Evolutionary conservation across 1,140 invertebrate species (phyloP).

Genomic region (Dreissena rostriformis): DNA sequence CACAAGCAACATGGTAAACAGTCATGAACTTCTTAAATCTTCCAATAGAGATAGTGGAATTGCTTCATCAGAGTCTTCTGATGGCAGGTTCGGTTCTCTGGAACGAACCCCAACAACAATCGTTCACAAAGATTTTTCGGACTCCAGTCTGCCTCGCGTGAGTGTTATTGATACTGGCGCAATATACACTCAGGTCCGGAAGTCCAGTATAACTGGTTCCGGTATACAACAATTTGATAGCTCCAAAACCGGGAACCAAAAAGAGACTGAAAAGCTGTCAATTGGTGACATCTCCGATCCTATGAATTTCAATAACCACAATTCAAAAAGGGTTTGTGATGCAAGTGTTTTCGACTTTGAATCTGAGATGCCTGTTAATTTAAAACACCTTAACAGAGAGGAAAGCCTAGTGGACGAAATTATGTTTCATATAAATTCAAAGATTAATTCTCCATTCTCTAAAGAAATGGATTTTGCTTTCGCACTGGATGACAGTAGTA

Average conservation of each 20-base stretch:
- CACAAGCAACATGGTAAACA: no score
- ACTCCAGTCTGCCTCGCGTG: slow-evolving; percentile 42
- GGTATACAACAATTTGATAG: background rate
- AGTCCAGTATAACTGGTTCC: slow-evolving; percentile 20
- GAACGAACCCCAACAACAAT: slow-evolving; percentile 10
- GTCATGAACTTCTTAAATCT: no score
- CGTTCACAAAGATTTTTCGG: slow-evolving; percentile 15
- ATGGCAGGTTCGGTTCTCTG: slow-evolving; percentile 28
- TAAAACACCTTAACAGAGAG: background rate
- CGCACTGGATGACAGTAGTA: no score
- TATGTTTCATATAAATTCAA: slow-evolving; percentile 35
- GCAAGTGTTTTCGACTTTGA: slow-evolving; percentile 30
- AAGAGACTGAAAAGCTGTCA: background rate
- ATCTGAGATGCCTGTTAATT: slow-evolving; percentile 15
- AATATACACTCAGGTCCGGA: slow-evolving; percentile 51
- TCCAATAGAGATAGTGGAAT: slow-evolving; percentile 45
- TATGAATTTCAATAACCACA: background rate
- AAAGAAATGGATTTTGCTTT: background rate
- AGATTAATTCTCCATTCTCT: slow-evolving; percentile 1
- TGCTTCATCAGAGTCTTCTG: slow-evolving; percentile 35
- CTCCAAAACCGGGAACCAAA: background rate
- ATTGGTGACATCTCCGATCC: no score
- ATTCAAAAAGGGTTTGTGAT: slow-evolving; percentile 4
- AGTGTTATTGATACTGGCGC: slow-evolving; percentile 34
- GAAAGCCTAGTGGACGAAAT: slow-evolving; percentile 52